Evolutionary conservation across 2,888 invertebrate species (phyloP).

Genomic region (Tenthredo scrophulariae): DNA sequence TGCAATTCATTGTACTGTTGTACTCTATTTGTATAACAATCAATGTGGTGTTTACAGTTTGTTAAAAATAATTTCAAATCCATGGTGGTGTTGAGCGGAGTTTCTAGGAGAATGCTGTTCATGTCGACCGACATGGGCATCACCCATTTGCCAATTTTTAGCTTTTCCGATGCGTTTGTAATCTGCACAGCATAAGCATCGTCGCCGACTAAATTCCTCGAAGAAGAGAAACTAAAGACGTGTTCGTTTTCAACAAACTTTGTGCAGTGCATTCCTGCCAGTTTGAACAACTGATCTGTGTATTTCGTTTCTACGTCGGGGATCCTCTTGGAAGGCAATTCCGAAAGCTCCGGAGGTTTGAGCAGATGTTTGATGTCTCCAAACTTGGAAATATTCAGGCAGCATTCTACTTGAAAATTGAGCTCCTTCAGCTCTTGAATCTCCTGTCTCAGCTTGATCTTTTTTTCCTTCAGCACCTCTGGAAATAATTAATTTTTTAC

Average conservation of each 20-base stretch:
- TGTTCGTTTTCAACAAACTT: slow-evolving; percentile 56
- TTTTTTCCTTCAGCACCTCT: not conserved
- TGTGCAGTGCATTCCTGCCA: slow-evolving; percentile 63
- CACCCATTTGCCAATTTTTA: slow-evolving; percentile 64
- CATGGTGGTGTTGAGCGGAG: slow-evolving; percentile 56
- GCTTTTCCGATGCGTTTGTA: slow-evolving; percentile 50
- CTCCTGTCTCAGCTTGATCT: not conserved
- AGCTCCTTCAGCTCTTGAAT: slow-evolving; percentile 22
- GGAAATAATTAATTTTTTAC: slow-evolving; percentile 5
- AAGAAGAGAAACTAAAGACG: slow-evolving; percentile 61
- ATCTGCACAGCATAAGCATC: slow-evolving; percentile 61
- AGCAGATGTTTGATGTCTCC: slow-evolving; percentile 25
- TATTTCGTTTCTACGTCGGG: slow-evolving; percentile 16
- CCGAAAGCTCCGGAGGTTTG: not conserved
- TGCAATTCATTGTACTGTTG: slow-evolving; percentile 62
- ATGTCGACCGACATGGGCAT: slow-evolving; percentile 66
- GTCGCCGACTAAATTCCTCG: not conserved
- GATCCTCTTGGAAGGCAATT: not conserved
- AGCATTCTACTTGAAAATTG: slow-evolving; percentile 30
- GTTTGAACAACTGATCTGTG: slow-evolving; percentile 59
- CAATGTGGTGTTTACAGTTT: slow-evolving; percentile 62
- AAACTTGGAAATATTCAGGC: slow-evolving; percentile 28
- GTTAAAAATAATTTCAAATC: slow-evolving; percentile 60
- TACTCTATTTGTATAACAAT: slow-evolving; percentile 61
- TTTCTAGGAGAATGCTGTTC: slow-evolving; percentile 58